Base-by-base conservation (phyloP, 2,888 invertebrate genomes). In the Drosophila imparisetae region DNA sequence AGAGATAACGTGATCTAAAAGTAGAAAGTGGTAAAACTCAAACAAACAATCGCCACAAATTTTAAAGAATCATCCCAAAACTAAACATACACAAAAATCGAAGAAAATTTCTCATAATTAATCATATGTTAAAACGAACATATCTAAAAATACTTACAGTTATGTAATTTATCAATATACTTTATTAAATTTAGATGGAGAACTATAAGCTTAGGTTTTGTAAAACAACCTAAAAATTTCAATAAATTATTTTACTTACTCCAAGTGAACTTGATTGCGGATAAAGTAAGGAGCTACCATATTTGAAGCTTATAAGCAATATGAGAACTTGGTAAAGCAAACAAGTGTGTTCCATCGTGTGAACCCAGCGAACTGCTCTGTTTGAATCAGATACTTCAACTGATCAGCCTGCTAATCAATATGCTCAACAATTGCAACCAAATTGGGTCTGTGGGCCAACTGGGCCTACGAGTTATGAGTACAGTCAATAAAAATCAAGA, bases 1-100 rank as follows among this genome's bases (percentile, higher is more conserved):
- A 93, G 75, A 0, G 93, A 92, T 7, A 88, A 79, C 0, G 92
- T 91, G 0, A 93, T 72, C 93, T 93, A 21, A 36, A 42, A 32
- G 2, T 27, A 63, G 7, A 34, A 24, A 21, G 52, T 27, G 24
- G 11, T 21, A 52, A 30, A 11, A 45, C 8, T 24, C 2, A 45
- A 24, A 21, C 21, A 45, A 45, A 1, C 21, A 4, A 15, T 15
- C 21, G 15, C 13, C 4, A 8, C 7, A 13, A 45, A 45, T 15
- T 15, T 45, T 4, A 2, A 21, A 7, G 13, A 45, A 21, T 13
- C 21, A 45, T 45, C 3, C 3, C 7, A 21, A 42, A 45, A 45
- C 6, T 45, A 13, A 45, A 4, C 13, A 6, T 13, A 45, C 11
- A n/a, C n/a, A 42, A n/a, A 42, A 42, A n/a, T 6, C 40, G 2